Evolutionary conservation across 37 sponge, comb jelly and placozoan genomes (phyloP), one percentile per base, ranked within the genome.

Genomic region (Cliona cf. orientalis): DNA sequence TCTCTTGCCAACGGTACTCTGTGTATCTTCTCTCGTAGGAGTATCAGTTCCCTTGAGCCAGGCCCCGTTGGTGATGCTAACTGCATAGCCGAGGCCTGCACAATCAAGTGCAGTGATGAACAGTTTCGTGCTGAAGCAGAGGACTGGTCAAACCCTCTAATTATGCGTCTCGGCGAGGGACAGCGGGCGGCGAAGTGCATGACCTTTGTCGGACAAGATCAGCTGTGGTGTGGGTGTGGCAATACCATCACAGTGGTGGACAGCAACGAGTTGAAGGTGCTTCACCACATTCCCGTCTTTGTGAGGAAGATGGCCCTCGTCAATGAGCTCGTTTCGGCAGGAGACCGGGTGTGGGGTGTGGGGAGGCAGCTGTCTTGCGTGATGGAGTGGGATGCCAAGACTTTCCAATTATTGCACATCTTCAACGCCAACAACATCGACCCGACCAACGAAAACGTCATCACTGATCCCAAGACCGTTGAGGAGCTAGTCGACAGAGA

Each of bases 171-270:
- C 42, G 81, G 71, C 0, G 89, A 89, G 55, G 63, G 72, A 3
- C 63, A 34, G 38, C 76, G 73, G 57, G 58, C 88, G 9, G 78
- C 90, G 62, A 93, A 93, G 80, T 93, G 90, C 42, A 76, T 89
- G 86, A 71, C 66, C 62, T 88, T 93, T 66, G 86, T 93, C 0
- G 88, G 88, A 2, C 38, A 58, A 9, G 70, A 85, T 33, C 81
- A 57, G 5, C 85, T 94, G 46, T 94, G 95, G 95, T 90, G 95
- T 79, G 91, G 91, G 25, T 90, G 89, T 45, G 86, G 92, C 0
- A 91, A 94, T 55, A 82, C 69, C 37, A 87, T 94, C 43, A 80
- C 84, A 7, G 92, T 91, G 9, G 75, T 94, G 41, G 89, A 94
- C 66, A 78, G 68, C 41, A 70, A 55, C 42, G 66, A 87, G 22